Base-by-base conservation (phyloP, 2,113 vertebrate species). In the Rhadina sibilatrix region DNA sequence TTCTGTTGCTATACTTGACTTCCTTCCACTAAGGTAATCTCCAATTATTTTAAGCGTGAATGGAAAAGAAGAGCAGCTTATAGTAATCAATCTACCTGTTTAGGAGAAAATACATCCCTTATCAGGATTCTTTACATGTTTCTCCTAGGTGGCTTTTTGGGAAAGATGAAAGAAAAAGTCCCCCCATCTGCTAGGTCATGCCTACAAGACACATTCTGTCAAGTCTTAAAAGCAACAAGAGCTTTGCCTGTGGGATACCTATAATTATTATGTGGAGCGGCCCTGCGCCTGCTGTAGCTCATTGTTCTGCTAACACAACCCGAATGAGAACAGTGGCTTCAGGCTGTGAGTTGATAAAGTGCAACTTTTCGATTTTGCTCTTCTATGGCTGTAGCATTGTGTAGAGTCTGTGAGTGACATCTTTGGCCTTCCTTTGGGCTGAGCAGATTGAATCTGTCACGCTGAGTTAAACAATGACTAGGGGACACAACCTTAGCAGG, bases 361-460 rank as follows among this genome's bases (percentile, higher is more conserved):
- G 97, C 97, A 98, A 98, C 98, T 98, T 98, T 98, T 98, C 97
- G 96, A 98, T 98, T 98, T 97, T 98, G 97, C 97, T 97, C 96
- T 95, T 97, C 97, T 79, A 94, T n/a, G 75, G 93, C 95, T 97
- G 95, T 57, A 71, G 97, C 95, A 98, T 98, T 98, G 98, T 98
- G 95, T 79, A 76, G 80, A 94, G 94, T 80, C 96, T 78, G 33
- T 97, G 98, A 98, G 95, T 98, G 98, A 98, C 98, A 98, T 97
- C 96, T 94, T 90, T 97, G 97, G 98, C 97, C 97, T 97, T 97
- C 98, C 96, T 98, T 97, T 94, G 91, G 97, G 96, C 98, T 98
- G 97, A 97, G 98, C 98, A 98, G 98, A 99, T 98, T 98, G 98
- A 98, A 99, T 98, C 98, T 98, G 98, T 99, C 98, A 98, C 40